Conservation (phyloP, 1,140 invertebrate species). For the Drosophila parabipectinata region DNA sequence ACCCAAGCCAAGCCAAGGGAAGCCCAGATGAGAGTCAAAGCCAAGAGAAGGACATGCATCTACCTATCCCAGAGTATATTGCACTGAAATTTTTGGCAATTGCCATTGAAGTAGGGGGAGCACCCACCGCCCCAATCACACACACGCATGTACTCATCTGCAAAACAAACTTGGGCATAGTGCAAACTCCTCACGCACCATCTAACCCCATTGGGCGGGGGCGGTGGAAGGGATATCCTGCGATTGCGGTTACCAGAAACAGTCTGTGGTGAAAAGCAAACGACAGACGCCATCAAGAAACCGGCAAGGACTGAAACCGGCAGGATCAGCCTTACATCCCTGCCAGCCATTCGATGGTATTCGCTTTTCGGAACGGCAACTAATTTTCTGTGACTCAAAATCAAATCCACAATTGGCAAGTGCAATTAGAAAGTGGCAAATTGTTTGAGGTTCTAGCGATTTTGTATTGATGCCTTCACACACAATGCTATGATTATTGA, state of each 20-base stretch:
- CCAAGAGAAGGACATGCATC: slow-evolving; percentile 58
- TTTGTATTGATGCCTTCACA: not conserved
- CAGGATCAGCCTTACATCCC: not conserved
- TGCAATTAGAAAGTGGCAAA: slow-evolving; percentile 38
- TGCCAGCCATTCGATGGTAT: slow-evolving; percentile 8
- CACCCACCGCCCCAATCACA: slow-evolving; percentile 6
- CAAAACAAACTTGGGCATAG: slow-evolving; percentile 56
- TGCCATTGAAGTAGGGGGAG: slow-evolving; percentile 46
- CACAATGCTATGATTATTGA: not conserved
- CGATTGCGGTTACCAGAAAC: slow-evolving; percentile 43
- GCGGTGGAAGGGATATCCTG: not conserved
- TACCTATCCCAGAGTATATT: slow-evolving; percentile 35
- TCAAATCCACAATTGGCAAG: slow-evolving; percentile 37
- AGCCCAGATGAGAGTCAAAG: slow-evolving; percentile 46
- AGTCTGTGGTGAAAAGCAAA: slow-evolving; percentile 52
- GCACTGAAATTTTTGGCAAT: slow-evolving; percentile 72
- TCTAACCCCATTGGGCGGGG: slow-evolving; percentile 29
- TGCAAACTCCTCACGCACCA: slow-evolving; percentile 59
- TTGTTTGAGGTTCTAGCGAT: slow-evolving; percentile 13
- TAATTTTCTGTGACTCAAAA: slow-evolving; percentile 30
- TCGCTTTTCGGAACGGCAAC: slow-evolving; percentile 1
- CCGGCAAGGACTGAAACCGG: not conserved
- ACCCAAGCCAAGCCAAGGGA: slow-evolving; percentile 25
- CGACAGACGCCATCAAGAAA: slow-evolving; percentile 40
- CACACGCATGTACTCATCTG: slow-evolving; percentile 49